phyloP scores from a whole-genome alignment of 2,113 vertebrate species.

The Nyctibius bracteatus region DNA sequence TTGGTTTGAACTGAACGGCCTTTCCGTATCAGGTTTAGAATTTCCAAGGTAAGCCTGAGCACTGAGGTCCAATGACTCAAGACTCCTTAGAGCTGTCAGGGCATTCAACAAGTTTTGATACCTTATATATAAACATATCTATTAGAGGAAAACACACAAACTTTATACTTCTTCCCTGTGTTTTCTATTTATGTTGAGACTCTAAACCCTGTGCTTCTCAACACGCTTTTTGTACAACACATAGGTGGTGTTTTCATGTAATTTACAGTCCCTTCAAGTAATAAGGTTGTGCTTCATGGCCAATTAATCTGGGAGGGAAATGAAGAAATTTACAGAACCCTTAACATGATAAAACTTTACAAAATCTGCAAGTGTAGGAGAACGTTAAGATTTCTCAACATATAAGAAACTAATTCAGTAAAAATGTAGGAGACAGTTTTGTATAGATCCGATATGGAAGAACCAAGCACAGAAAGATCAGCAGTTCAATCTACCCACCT shows the following conservation, averaged over 20 bases:
- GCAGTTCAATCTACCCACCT: not conserved
- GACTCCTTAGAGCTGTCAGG: not conserved
- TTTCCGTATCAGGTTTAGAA: not conserved
- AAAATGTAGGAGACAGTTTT: not conserved
- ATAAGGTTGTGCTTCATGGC: not conserved
- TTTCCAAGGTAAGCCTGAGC: not conserved
- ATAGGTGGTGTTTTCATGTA: not conserved
- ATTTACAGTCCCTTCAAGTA: not conserved
- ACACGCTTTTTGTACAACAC: not conserved
- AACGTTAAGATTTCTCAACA: not conserved
- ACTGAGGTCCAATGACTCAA: not conserved
- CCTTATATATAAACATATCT: not conserved
- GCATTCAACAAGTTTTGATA: not conserved
- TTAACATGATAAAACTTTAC: not conserved
- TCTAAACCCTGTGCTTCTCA: not conserved
- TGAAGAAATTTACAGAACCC: not conserved
- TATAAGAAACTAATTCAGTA: not conserved
- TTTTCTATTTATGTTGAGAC: not conserved
- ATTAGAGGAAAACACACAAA: not conserved
- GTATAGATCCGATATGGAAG: not conserved
- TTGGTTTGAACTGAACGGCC: accelerated
- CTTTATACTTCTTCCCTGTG: not conserved
- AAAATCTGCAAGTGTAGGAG: not conserved
- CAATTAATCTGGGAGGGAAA: not conserved
- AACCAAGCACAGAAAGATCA: not conserved